Percentiles rank a stretch among this genome's conserved stretches.
These are phyloP conservation scores for Chelonus insularis DNA, from an alignment of 1,140 invertebrate species.

Conservation along the genomic window DNA sequence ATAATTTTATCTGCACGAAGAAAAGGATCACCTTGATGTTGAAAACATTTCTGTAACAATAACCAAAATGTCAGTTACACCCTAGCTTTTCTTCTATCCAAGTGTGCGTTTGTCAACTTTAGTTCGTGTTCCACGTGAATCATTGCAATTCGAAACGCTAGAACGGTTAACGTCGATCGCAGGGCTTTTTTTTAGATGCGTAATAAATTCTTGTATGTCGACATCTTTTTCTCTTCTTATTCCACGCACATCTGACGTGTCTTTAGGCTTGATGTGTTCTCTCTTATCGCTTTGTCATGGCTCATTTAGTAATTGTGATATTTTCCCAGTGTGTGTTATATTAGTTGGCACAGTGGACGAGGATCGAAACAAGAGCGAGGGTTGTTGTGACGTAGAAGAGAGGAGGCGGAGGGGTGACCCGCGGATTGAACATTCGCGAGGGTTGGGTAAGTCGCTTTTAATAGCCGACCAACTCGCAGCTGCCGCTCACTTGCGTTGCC, in stretches of 20 bases:
- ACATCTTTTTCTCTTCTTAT: conserved; percentile 5
- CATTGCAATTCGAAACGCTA: conserved; percentile 12
- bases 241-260: background rate
- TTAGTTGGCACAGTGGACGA: background rate
- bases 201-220: background rate
- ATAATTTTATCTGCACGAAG: no score
- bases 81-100: background rate
- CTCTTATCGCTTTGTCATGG: conserved; percentile 31
- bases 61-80: background rate
- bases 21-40: no score
- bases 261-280: background rate
- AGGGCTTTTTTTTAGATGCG: background rate
- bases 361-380: conserved; percentile 2
- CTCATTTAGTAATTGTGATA: conserved; percentile 45
- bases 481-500: conserved; percentile 24
- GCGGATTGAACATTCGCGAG: conserved; percentile 16
- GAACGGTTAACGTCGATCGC: conserved; percentile 15
- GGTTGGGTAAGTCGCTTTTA: conserved; percentile 35
- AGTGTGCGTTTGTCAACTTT: background rate
- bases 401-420: conserved; percentile 14
- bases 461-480: conserved; percentile 35
- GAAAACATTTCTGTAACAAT: background rate
- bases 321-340: conserved; percentile 20
- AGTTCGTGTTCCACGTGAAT: background rate
- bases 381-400: conserved; percentile 1